These are phyloP conservation scores for Arenaria interpres DNA, from an alignment of 2,113 vertebrate species.

Conservation along the genomic window DNA sequence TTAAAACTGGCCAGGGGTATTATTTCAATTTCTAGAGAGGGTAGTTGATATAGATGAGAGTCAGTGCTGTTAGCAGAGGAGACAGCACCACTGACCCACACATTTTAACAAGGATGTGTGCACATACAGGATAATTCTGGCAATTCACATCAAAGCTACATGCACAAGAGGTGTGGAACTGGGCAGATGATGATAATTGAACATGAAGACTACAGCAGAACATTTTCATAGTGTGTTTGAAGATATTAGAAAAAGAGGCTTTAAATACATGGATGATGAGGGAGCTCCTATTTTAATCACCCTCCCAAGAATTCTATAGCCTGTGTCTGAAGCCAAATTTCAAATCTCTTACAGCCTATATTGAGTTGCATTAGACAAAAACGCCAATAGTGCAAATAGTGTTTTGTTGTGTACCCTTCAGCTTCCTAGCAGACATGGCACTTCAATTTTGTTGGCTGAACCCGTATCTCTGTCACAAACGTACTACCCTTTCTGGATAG, in stretches of 20 bases:
- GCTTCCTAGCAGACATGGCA: neutral
- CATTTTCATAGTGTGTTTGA: neutral
- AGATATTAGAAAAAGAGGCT: neutral
- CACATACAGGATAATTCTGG: neutral
- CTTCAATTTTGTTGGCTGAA: neutral
- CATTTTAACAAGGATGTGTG: neutral
- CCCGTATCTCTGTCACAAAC: neutral
- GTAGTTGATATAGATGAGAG: neutral
- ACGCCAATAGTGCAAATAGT: neutral
- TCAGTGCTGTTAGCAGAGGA: neutral
- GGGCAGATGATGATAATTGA: conserved; percentile 20
- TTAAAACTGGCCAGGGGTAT: conserved; percentile 26
- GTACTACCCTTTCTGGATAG: neutral
- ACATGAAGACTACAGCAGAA: conserved; percentile 29
- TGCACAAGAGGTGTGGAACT: neutral
- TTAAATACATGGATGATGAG: neutral
- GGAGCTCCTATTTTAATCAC: conserved; percentile 3
- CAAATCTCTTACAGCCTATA: neutral
- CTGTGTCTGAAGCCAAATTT: neutral
- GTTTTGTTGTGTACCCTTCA: neutral
- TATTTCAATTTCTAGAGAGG: conserved; percentile 47
- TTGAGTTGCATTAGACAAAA: neutral
- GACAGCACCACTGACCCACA: conserved; percentile 24
- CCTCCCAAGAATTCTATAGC: neutral
- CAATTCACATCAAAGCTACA: conserved; percentile 29